These are phyloP conservation scores for Andricus grossulariae DNA, from an alignment of 1,140 invertebrate species.

Conservation along the genomic window DNA sequence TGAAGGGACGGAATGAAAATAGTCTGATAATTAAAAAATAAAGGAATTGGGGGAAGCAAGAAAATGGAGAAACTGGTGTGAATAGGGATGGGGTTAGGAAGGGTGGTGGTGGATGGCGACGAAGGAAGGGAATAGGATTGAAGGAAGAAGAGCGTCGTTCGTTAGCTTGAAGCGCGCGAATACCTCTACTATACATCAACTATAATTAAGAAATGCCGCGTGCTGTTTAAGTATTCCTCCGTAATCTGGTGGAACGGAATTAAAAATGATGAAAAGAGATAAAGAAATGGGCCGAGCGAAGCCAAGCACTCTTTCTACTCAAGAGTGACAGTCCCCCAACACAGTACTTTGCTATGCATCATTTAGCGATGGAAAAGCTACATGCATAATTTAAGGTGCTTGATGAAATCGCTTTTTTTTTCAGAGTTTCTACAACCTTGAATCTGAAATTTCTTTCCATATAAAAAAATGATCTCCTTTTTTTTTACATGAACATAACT, in stretches of 20 bases:
- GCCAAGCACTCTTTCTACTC: slow-evolving; percentile 40
- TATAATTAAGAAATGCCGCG: slow-evolving; percentile 69
- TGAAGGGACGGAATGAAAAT: neutral
- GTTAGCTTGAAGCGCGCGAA: slow-evolving; percentile 39
- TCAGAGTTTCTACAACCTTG: too few relatives aligned
- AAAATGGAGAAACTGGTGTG: neutral
- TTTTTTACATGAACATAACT: too few relatives aligned
- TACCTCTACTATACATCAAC: slow-evolving; percentile 61
- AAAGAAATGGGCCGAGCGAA: slow-evolving; percentile 46
- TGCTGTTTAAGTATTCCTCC: slow-evolving; percentile 65
- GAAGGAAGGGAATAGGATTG: slow-evolving; percentile 33
- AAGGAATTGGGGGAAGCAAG: neutral
- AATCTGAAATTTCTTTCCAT: too few relatives aligned
- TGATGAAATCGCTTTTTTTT: too few relatives aligned
- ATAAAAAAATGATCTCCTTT: too few relatives aligned
- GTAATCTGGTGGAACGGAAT: slow-evolving; percentile 67
- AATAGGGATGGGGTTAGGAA: neutral
- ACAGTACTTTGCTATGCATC: slow-evolving; percentile 52
- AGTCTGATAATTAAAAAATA: slow-evolving; percentile 18
- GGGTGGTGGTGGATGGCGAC: neutral
- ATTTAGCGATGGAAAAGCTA: slow-evolving; percentile 53
- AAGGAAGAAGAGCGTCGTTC: slow-evolving; percentile 31
- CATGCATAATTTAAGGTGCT: slow-evolving; percentile 33
- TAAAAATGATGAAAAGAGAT: slow-evolving; percentile 64
- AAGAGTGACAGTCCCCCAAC: slow-evolving; percentile 45